Evolutionary conservation across 2,888 invertebrate species (phyloP).

Genomic region (Nemotelus nigrinus): DNA sequence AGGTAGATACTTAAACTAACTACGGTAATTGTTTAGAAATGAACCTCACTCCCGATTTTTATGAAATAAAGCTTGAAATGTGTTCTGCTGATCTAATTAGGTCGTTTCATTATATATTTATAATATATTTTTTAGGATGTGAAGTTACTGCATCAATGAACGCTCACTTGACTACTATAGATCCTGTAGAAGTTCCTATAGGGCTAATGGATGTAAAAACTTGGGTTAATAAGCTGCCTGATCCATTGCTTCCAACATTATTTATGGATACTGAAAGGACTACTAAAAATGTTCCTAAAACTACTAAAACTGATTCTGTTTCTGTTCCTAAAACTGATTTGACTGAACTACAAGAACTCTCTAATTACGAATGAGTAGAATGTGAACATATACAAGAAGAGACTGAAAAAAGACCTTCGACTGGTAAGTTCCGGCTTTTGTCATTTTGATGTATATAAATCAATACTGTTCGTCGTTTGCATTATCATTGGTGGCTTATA

Average conservation of each 20-base stretch:
- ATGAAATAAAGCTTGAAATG: too few species aligned
- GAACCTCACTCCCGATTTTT: too few species aligned
- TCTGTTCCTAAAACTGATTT: not conserved
- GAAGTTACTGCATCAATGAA: not conserved
- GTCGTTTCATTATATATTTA: too few species aligned
- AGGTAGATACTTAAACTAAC: too few species aligned
- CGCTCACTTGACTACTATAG: not conserved
- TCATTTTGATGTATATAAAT: not conserved
- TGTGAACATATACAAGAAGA: not conserved
- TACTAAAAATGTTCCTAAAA: not conserved
- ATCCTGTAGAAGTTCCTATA: not conserved
- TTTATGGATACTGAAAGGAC: not conserved
- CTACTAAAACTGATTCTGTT: too few species aligned
- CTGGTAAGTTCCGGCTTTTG: not conserved
- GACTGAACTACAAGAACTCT: not conserved
- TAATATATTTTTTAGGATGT: too few species aligned
- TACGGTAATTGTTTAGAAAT: too few species aligned
- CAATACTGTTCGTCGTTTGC: not conserved
- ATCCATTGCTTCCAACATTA: not conserved
- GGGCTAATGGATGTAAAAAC: not conserved
- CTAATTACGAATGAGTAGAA: not conserved
- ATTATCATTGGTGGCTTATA: not conserved
- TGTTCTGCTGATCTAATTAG: too few species aligned
- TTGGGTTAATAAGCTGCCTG: not conserved
- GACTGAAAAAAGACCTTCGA: not conserved